These are phyloP conservation scores for Drosophila auraria DNA, from an alignment of 1,140 invertebrate species.

Conservation along the genomic window DNA sequence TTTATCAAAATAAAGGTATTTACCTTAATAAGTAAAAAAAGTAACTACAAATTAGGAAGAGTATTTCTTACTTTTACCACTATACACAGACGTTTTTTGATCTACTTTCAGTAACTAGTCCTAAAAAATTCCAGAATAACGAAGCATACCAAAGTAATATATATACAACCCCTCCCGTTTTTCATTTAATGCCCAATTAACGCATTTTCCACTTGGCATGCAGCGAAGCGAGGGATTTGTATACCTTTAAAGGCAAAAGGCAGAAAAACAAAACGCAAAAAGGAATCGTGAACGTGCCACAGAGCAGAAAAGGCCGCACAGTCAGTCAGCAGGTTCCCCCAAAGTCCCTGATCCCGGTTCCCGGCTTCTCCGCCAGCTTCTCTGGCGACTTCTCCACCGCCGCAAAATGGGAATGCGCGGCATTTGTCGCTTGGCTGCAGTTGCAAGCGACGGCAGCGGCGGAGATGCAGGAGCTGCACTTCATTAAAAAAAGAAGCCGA, in stretches of 20 bases:
- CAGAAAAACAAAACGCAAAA: constrained; percentile 40
- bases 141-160: constrained; percentile 5
- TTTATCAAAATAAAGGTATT: neutral
- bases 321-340: constrained; percentile 13
- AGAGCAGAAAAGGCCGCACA: constrained; percentile 69
- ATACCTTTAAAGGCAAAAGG: constrained; percentile 55
- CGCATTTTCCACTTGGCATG: constrained; percentile 74
- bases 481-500: constrained; percentile 61
- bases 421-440: constrained; percentile 72
- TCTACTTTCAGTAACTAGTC: neutral
- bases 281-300: constrained; percentile 67
- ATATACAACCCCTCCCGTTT: neutral
- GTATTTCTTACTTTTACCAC: no score
- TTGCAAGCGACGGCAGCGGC: constrained; percentile 14
- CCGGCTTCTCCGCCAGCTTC: neutral
- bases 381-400: constrained; percentile 5
- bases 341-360: constrained; percentile 19
- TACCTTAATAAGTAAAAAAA: neutral
- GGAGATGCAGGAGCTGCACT: constrained; percentile 53
- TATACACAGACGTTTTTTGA: neutral
- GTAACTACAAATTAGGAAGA: no score
- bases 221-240: constrained; percentile 69
- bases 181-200: constrained; percentile 81
- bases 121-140: neutral
- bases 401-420: constrained; percentile 38